Percentiles rank a stretch among this genome's conserved stretches.
These are phyloP conservation scores for Rhabdornis inornatus DNA, from an alignment of 2,113 vertebrate genomes.

Conservation along the genomic window DNA sequence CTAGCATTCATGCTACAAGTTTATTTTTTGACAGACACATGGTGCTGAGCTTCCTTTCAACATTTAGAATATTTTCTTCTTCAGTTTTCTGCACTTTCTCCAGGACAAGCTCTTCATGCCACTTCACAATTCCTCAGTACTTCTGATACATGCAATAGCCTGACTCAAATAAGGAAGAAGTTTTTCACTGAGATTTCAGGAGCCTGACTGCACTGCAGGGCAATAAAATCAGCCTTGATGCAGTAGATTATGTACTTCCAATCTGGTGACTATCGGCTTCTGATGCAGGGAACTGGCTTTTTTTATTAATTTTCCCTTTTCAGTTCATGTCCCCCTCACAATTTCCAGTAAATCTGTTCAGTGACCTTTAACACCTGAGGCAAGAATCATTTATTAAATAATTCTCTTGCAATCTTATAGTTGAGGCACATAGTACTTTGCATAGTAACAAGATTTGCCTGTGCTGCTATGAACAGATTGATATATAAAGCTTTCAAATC, in stretches of 20 bases:
- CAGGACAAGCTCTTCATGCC: not conserved
- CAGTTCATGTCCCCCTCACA: not conserved
- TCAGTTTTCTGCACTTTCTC: not conserved
- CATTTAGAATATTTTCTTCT: not conserved
- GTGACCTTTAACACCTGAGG: not conserved
- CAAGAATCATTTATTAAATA: not conserved
- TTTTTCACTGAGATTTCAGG: not conserved
- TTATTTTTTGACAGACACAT: not conserved
- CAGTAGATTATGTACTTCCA: not conserved
- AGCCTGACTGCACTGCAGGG: not conserved
- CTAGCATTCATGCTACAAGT: not conserved
- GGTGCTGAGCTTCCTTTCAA: not conserved
- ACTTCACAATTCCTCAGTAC: accelerated
- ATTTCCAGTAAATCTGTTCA: not conserved
- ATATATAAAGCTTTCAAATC: not conserved
- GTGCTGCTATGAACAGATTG: not conserved
- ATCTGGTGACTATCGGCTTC: not conserved
- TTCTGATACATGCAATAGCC: not conserved
- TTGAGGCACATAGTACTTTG: not conserved
- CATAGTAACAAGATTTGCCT: not conserved
- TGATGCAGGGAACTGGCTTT: not conserved
- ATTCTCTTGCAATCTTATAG: not conserved
- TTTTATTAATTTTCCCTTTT: not conserved
- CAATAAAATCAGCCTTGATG: not conserved
- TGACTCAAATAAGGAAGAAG: not conserved